A percentile compares a stretch with the other conserved stretches of the same genome.
phyloP scores from a whole-genome alignment of 2,888 invertebrate genomes.

The Tenthredo notha region DNA sequence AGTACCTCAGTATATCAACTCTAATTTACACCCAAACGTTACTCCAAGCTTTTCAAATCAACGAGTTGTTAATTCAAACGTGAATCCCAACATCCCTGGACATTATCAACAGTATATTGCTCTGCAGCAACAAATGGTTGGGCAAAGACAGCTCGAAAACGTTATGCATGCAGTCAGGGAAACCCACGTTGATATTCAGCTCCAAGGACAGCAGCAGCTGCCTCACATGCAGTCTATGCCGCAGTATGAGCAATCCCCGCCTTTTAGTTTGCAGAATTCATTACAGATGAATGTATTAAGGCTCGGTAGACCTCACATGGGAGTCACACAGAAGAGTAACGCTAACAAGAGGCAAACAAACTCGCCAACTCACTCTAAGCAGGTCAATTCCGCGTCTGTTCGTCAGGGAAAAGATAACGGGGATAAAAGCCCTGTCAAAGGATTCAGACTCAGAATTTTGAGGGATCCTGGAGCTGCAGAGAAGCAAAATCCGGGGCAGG shows the following conservation, averaged over 20 bases:
- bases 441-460: constrained; percentile 67
- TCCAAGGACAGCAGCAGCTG: constrained; percentile 59
- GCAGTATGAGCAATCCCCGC: constrained; percentile 59
- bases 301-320: constrained; percentile 64
- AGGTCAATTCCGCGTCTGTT: constrained; percentile 54
- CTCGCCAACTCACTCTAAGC: constrained; percentile 66
- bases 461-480: constrained; percentile 57
- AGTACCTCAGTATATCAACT: constrained; percentile 68
- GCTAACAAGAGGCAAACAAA: constrained; percentile 63
- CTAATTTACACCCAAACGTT: constrained; percentile 66
- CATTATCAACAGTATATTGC: constrained; percentile 58
- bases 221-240: constrained; percentile 59
- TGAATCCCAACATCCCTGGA: constrained; percentile 62
- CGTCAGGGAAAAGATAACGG: constrained; percentile 61
- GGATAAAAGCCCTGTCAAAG: constrained; percentile 63
- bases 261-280: constrained; percentile 58
- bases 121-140: constrained; percentile 60
- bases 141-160: constrained; percentile 62
- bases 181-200: constrained; percentile 42
- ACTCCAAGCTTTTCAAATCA: constrained; percentile 36
- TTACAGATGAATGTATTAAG: constrained; percentile 60
- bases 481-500: constrained; percentile 51
- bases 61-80: constrained; percentile 57
- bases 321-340: constrained; percentile 65
- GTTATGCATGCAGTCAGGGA: constrained; percentile 62